A percentile compares a stretch with the other conserved stretches of the same genome.
phyloP scores from a whole-genome alignment of 2,113 vertebrate genomes.

The Rana temporaria region DNA sequence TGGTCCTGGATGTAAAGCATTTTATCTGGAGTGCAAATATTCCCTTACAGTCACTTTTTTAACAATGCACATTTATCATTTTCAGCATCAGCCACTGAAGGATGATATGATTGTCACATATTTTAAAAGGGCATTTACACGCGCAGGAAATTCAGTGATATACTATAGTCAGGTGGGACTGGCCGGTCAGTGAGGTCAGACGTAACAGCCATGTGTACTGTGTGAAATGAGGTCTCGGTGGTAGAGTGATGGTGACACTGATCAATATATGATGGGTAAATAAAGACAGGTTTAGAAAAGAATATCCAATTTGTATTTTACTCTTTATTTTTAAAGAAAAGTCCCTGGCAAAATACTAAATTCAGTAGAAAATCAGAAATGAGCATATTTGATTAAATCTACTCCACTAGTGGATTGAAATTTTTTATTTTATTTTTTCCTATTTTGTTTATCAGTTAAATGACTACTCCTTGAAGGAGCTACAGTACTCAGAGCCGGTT shows the following conservation, averaged over 20 bases:
- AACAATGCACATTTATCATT: slow-evolving; percentile 43
- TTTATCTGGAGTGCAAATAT: slow-evolving; percentile 10
- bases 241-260: slow-evolving; percentile 36
- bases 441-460: too few relatives aligned
- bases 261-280: slow-evolving; percentile 28
- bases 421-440: too few relatives aligned
- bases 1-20: slow-evolving; percentile 4
- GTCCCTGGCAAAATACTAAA: too few relatives aligned
- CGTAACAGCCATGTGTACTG: background rate
- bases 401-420: too few relatives aligned
- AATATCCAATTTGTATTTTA: slow-evolving; percentile 15
- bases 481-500: too few relatives aligned
- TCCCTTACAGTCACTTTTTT: slow-evolving; percentile 12
- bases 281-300: slow-evolving; percentile 26
- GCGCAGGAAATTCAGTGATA: background rate
- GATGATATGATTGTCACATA: slow-evolving; percentile 39
- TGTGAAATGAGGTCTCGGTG: background rate
- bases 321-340: too few relatives aligned
- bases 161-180: background rate
- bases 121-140: slow-evolving; percentile 18
- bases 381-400: too few relatives aligned
- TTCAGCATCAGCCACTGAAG: slow-evolving; percentile 6
- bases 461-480: too few relatives aligned
- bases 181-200: slow-evolving; percentile 19
- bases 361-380: too few relatives aligned